A percentile compares a stretch with the other conserved stretches of the same genome.
Evolutionary conservation across 2,797 vertebrate species (phyloP).

Genomic region (Artibeus lituratus): DNA sequence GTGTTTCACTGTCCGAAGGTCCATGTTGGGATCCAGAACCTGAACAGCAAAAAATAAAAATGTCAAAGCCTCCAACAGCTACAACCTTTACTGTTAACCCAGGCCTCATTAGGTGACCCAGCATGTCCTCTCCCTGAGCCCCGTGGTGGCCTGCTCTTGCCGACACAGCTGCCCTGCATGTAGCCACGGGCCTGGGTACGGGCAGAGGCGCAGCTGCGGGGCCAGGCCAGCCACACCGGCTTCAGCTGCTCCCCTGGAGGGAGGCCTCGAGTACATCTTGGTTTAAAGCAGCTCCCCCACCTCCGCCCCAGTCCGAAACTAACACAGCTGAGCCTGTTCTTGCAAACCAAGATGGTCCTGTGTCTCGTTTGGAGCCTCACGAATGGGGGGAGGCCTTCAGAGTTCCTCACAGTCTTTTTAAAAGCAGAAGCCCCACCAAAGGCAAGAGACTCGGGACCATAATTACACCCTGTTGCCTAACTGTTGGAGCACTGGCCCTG

Average conservation of each 20-base stretch:
- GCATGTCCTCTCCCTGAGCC: neutral
- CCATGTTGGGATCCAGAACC: constrained; percentile 99
- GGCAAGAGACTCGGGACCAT: neutral
- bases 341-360: neutral
- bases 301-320: neutral
- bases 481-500: neutral
- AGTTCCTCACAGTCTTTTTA: neutral
- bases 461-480: neutral
- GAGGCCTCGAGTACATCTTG: neutral
- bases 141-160: neutral
- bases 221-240: neutral
- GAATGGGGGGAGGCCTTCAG: neutral
- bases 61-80: neutral
- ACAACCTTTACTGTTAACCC: neutral
- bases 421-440: neutral
- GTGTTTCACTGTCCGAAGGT: constrained; percentile 99
- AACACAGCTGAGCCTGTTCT: neutral
- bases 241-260: neutral
- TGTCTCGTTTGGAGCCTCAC: neutral
- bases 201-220: neutral
- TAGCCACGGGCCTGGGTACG: neutral
- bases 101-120: neutral
- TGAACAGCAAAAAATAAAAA: constrained; percentile 64
- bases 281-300: neutral
- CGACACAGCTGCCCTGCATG: neutral